Conservation (phyloP, 2,113 vertebrate species). For the Mola mola region DNA sequence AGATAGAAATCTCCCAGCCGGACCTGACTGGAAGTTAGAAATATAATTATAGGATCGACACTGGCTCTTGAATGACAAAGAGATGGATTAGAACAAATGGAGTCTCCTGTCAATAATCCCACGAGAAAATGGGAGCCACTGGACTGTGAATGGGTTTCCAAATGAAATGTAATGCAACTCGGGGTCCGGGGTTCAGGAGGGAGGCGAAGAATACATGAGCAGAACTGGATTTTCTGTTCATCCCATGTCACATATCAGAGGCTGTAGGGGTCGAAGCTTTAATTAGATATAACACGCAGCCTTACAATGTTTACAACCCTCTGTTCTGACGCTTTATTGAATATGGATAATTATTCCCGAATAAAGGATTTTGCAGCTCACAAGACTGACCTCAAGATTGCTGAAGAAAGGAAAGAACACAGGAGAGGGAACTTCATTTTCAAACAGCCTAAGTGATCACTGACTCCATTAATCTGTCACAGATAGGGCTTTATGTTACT, state of each 20-base stretch:
- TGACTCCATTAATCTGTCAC: slow-evolving; percentile 58
- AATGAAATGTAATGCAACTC: slow-evolving; percentile 71
- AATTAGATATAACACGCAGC: slow-evolving; percentile 36
- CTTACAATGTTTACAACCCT: slow-evolving; percentile 44
- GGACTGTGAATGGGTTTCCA: slow-evolving; percentile 70
- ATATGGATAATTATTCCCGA: slow-evolving; percentile 38
- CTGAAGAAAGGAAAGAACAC: neutral
- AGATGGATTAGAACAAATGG: slow-evolving; percentile 73
- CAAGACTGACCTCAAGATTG: slow-evolving; percentile 19
- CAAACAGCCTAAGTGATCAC: slow-evolving; percentile 36
- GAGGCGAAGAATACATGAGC: slow-evolving; percentile 55
- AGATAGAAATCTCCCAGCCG: slow-evolving; percentile 38
- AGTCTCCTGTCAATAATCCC: slow-evolving; percentile 70
- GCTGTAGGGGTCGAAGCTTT: slow-evolving; percentile 45
- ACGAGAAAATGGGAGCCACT: slow-evolving; percentile 68
- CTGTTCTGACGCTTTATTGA: slow-evolving; percentile 34
- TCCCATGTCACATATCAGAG: slow-evolving; percentile 37
- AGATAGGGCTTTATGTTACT: slow-evolving; percentile 59
- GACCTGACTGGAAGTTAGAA: slow-evolving; percentile 49
- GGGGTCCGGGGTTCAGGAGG: slow-evolving; percentile 45
- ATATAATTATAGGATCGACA: slow-evolving; percentile 64
- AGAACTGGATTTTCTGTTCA: slow-evolving; percentile 56
- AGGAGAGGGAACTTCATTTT: slow-evolving; percentile 25
- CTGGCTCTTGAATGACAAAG: slow-evolving; percentile 67
- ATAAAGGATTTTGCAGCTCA: slow-evolving; percentile 30